phyloP scores from a whole-genome alignment of 2,888 invertebrate genomes.

The Onchidella celtica region DNA sequence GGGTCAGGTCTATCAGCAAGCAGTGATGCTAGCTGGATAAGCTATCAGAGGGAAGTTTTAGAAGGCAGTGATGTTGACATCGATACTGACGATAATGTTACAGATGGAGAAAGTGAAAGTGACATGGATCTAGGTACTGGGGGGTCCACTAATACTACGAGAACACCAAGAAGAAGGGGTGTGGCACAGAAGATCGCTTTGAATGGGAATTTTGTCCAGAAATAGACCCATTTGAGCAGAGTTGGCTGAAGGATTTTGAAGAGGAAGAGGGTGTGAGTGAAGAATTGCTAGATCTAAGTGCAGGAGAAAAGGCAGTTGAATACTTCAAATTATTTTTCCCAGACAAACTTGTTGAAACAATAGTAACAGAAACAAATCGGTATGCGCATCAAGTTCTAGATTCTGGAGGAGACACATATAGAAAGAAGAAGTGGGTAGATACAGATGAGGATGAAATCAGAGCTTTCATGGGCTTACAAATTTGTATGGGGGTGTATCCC shows the following conservation, averaged over 20 bases:
- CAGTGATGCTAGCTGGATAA: background rate
- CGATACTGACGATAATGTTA: background rate
- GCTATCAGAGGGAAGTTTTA: background rate
- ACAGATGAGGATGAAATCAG: background rate
- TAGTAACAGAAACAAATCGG: background rate
- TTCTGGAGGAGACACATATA: background rate
- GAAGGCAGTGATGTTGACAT: background rate
- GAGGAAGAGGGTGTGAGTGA: background rate
- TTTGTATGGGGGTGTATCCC: slow-evolving; percentile 3
- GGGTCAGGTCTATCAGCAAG: background rate
- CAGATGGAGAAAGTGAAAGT: background rate
- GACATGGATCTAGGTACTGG: no score
- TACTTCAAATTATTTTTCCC: slow-evolving; percentile 19
- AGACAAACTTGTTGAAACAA: background rate
- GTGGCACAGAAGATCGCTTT: background rate
- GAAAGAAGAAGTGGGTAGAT: background rate
- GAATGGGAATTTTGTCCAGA: background rate
- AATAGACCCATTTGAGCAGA: background rate
- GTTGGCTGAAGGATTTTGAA: background rate
- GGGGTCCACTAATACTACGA: no score
- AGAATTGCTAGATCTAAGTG: background rate
- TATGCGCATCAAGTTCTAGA: background rate
- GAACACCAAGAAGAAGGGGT: no score
- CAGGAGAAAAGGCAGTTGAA: no score
- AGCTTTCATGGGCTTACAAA: slow-evolving; percentile 1